Evolutionary conservation across 2,113 vertebrate species (phyloP).

Genomic region (Ageneiosus marmoratus): DNA sequence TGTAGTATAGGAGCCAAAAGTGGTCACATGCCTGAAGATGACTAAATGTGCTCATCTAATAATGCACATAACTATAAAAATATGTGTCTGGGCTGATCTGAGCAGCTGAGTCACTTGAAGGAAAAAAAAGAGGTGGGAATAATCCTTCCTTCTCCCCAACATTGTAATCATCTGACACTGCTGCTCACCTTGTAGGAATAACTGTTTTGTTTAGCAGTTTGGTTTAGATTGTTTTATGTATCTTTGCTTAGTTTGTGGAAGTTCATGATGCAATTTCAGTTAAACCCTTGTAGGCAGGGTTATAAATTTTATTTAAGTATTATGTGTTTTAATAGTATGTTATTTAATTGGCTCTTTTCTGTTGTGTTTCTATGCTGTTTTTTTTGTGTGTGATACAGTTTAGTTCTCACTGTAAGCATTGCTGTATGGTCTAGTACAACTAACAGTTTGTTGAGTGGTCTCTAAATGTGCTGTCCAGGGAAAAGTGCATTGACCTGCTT

Average conservation of each 20-base stretch:
- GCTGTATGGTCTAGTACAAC: not conserved
- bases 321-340: not conserved
- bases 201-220: not conserved
- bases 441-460: constrained; percentile 13
- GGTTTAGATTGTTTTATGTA: not conserved
- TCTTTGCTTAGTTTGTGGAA: not conserved
- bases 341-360: not conserved
- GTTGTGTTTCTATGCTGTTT: not conserved
- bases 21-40: constrained; percentile 34
- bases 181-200: not conserved
- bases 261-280: not conserved
- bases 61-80: constrained; percentile 26
- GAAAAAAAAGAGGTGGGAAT: not conserved
- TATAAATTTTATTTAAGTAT: not conserved
- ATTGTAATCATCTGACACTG: not conserved
- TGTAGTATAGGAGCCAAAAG: not conserved
- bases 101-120: constrained; percentile 19
- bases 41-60: constrained; percentile 48
- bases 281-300: not conserved
- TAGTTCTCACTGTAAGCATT: not conserved
- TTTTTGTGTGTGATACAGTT: not conserved
- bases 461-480: constrained; percentile 4
- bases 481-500: constrained; percentile 4
- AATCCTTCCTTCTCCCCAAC: constrained; percentile 1
- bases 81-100: constrained; percentile 10